Evolutionary conservation across 2,113 vertebrate genomes (phyloP), one percentile per base, ranked within the genome.

Genomic region (Calidris pugnax): DNA sequence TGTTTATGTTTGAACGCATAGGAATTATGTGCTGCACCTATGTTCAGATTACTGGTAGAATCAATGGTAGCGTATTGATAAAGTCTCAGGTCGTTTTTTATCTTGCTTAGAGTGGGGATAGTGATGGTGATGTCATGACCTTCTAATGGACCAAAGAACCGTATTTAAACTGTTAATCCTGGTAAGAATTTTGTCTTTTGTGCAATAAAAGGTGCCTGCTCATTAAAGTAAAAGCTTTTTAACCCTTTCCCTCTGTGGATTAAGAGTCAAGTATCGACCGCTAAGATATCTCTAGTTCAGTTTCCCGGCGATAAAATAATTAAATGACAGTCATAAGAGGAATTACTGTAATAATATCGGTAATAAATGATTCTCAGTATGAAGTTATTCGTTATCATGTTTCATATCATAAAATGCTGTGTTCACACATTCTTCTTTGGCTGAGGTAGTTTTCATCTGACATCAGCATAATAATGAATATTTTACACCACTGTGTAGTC

Each of bases 111-210:
- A 32, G 27, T 69, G 85, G 56, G 76, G 83, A 89, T 86, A 90
- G 59, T 75, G 53, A 39, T 72, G 12, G 62, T 91, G 87, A 88
- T 97, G 93, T 92, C 78, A 77, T 91, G 94, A 94, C 95, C 85
- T 89, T 91, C 90, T 97, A 96, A 96, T 95, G 90, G 91, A 95
- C 92, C 26, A 35, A 94, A 80, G 74, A 92, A 84, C 50, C 76
- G 47, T 93, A 84, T 90, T 97, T 97, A 96, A 97, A 94, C 95
- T 97, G 93, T 93, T 93, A 71, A 55, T 94, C 82, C 75, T 84
- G 28, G 41, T 77, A 74, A 93, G 77, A 95, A 60, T 55, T 93
- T 90, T 91, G 89, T 91, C 39, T 80, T 80, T 32, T 57, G 9
- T 69, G 50, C 50, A 85, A 66, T 59, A 90, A 63, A 66, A 72